phyloP scores from a whole-genome alignment of 2,888 invertebrate genomes.

The Luperina testacea region DNA sequence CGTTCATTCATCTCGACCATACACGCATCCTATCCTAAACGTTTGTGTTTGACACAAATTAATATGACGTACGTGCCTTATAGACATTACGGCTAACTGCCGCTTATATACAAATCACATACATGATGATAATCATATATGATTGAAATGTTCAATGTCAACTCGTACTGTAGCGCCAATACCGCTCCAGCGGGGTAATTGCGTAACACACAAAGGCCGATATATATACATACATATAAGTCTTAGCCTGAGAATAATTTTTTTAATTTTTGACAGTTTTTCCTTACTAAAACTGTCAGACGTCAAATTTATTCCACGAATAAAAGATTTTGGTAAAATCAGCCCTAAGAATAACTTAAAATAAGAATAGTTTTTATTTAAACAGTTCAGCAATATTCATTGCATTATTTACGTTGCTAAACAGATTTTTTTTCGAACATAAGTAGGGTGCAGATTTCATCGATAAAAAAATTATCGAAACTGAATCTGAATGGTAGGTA shows the following conservation, averaged over 20 bases:
- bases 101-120: slow-evolving; percentile 58
- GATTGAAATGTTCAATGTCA: slow-evolving; percentile 39
- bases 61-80: slow-evolving; percentile 71
- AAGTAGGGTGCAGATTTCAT: background rate
- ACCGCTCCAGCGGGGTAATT: background rate
- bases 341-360: too few species aligned
- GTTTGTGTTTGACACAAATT: slow-evolving; percentile 76
- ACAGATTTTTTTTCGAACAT: background rate
- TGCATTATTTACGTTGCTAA: background rate
- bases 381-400: background rate
- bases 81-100: slow-evolving; percentile 63
- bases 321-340: too few species aligned
- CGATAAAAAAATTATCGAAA: slow-evolving; percentile 3
- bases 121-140: slow-evolving; percentile 38
- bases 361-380: background rate
- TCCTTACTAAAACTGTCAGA: too few species aligned
- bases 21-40: slow-evolving; percentile 54
- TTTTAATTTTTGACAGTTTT: too few species aligned
- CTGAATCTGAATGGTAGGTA: background rate
- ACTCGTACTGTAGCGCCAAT: slow-evolving; percentile 15
- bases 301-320: too few species aligned
- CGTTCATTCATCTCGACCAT: slow-evolving; percentile 56
- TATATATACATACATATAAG: too few species aligned
- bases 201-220: background rate
- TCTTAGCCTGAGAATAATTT: too few species aligned